A percentile compares a stretch with the other conserved stretches of the same genome.
These are phyloP conservation scores for Ferrisia virgata DNA, from an alignment of 2,888 invertebrate species.

Conservation along the genomic window DNA sequence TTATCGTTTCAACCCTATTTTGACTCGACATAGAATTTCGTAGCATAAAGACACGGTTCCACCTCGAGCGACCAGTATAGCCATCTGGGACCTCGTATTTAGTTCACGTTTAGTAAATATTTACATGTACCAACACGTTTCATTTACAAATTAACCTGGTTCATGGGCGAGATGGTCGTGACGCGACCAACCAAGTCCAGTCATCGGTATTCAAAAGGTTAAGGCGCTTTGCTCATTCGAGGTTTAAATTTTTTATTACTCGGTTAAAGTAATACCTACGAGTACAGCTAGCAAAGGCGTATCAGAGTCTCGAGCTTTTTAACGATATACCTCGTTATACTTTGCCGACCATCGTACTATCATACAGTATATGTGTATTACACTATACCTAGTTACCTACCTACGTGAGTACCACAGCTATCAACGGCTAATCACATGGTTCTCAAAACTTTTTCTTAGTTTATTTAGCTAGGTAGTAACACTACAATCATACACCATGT, in stretches of 20 bases:
- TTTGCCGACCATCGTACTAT: too few relatives aligned
- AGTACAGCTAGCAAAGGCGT: background rate
- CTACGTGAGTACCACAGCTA: background rate
- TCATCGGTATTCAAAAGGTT: background rate
- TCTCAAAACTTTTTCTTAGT: background rate
- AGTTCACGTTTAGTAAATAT: background rate
- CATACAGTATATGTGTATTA: too few relatives aligned
- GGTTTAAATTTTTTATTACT: background rate
- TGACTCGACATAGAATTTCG: background rate
- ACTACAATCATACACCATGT: too few relatives aligned
- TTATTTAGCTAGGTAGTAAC: background rate
- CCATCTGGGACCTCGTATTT: background rate
- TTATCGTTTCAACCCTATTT: background rate
- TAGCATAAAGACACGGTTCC: background rate
- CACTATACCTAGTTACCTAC: background rate
- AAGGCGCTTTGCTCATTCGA: background rate
- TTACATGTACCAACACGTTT: background rate
- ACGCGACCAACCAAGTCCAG: background rate
- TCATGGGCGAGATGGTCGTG: background rate
- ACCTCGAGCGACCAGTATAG: background rate
- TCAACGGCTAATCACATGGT: background rate
- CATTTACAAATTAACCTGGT: background rate
- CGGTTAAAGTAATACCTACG: background rate
- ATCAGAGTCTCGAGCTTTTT: background rate
- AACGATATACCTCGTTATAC: background rate